Base-by-base conservation (phyloP, 2,888 invertebrate genomes). In the Helobdella robusta region DNA sequence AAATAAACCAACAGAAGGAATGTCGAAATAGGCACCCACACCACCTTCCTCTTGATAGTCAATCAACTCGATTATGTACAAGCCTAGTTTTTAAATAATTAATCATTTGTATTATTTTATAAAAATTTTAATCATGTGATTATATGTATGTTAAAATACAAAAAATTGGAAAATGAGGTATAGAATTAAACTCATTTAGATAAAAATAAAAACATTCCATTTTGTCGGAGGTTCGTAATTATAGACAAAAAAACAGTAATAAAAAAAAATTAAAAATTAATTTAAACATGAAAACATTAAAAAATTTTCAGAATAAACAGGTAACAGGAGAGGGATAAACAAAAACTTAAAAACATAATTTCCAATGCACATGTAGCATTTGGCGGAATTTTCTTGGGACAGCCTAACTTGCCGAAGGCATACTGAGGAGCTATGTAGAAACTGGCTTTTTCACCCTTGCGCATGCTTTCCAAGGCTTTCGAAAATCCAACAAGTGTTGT, bases 31-130 rank as follows among this genome's bases (percentile, higher is more conserved):
- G 5, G 77, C 76, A 28, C 81, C 77, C 0, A 81, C 77, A 28
- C 81, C 81, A 4, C 81, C 82, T 68, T 81, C 78, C 56, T 84
- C 82, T 18, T 84, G 81, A 68, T 85, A 84, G 70, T 85, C 83
- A 0, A 87, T 70, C 1, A 91, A 30, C 36, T 65, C 65, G 32
- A 65, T 52, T 28, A 65, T 23, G 23, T 40, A 65, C 8, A 65
- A 25, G 25, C 59, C 65, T 65, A 32, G 11, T 36, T 30, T 50
- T 40, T 18, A 46, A 15, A n/a, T n/a, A n/a, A n/a, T n/a, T n/a
- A n/a, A n/a, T n/a, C n/a, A n/a, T n/a, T n/a, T n/a, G n/a, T n/a
- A n/a, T n/a, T n/a, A n/a, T n/a, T n/a, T n/a, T n/a, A n/a, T n/a
- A n/a, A n/a, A n/a, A n/a, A n/a, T n/a, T n/a, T n/a, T n/a, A n/a